Evolutionary conservation across 1,140 invertebrate species (phyloP).

Genomic region (Nomia melanderi): DNA sequence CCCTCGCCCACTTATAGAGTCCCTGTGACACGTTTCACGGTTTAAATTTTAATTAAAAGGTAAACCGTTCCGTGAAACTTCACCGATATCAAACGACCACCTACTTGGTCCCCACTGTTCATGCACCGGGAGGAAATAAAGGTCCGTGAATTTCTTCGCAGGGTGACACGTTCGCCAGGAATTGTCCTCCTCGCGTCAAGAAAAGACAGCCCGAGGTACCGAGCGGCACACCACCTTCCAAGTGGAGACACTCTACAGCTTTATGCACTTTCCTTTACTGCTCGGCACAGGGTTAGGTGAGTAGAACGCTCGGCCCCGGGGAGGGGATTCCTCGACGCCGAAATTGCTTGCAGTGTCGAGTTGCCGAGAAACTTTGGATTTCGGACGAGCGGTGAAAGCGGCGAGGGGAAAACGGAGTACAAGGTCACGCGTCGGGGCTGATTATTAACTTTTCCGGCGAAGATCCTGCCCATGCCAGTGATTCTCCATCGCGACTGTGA

Average conservation of each 20-base stretch:
- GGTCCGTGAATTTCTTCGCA: not conserved
- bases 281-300: slow-evolving; percentile 64
- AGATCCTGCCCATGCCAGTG: slow-evolving; percentile 56
- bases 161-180: not conserved
- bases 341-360: slow-evolving; percentile 80
- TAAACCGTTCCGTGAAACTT: not conserved
- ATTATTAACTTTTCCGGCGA: slow-evolving; percentile 79
- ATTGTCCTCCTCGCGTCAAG: slow-evolving; percentile 18
- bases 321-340: slow-evolving; percentile 68
- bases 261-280: slow-evolving; percentile 78
- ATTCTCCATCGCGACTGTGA: slow-evolving; percentile 22
- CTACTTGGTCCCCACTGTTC: too few species aligned
- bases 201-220: slow-evolving; percentile 32
- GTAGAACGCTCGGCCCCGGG: slow-evolving; percentile 40
- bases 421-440: slow-evolving; percentile 80
- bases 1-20: not conserved
- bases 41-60: slow-evolving; percentile 28
- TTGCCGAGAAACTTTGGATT: slow-evolving; percentile 78
- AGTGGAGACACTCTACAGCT: slow-evolving; percentile 71
- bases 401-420: slow-evolving; percentile 74
- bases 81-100: not conserved
- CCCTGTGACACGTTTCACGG: not conserved
- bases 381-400: slow-evolving; percentile 67
- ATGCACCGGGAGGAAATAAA: not conserved
- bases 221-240: slow-evolving; percentile 41